A percentile compares a stretch with the other conserved stretches of the same genome.
phyloP scores from a whole-genome alignment of 1,140 invertebrate species.

The Ctenoplectra terminalis region DNA sequence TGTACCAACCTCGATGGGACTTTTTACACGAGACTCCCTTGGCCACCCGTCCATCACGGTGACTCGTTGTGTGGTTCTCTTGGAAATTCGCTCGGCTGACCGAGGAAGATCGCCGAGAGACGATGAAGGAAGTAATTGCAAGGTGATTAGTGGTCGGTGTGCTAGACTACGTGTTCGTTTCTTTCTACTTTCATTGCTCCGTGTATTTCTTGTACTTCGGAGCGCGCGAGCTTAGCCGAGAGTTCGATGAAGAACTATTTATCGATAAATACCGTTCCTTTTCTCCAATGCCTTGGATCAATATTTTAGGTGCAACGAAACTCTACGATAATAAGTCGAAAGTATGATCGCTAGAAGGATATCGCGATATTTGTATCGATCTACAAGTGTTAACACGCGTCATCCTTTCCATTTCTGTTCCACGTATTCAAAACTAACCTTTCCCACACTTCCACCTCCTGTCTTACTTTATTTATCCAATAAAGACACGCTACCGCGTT shows the following conservation, averaged over 20 bases:
- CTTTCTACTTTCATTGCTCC: not conserved
- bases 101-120: not conserved
- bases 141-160: not conserved
- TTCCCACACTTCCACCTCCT: no score
- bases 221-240: no score
- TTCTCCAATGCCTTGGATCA: no score
- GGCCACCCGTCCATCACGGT: conserved; percentile 15
- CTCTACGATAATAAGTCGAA: no score
- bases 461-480: conserved; percentile 8
- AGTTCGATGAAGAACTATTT: no score
- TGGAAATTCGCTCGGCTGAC: not conserved
- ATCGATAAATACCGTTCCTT: no score
- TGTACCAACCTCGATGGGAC: not conserved
- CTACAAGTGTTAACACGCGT: no score
- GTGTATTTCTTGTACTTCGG: not conserved
- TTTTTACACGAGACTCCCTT: not conserved
- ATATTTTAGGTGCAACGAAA: no score
- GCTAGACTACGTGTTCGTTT: not conserved
- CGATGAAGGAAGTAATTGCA: not conserved
- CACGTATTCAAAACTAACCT: not conserved
- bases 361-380: no score
- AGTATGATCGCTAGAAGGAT: no score
- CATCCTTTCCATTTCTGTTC: not conserved
- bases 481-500: conserved; percentile 12
- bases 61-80: not conserved